Percentiles rank a stretch among this genome's conserved stretches.
Conservation (phyloP, 2,113 vertebrate species). For the Colossoma macropomum region DNA sequence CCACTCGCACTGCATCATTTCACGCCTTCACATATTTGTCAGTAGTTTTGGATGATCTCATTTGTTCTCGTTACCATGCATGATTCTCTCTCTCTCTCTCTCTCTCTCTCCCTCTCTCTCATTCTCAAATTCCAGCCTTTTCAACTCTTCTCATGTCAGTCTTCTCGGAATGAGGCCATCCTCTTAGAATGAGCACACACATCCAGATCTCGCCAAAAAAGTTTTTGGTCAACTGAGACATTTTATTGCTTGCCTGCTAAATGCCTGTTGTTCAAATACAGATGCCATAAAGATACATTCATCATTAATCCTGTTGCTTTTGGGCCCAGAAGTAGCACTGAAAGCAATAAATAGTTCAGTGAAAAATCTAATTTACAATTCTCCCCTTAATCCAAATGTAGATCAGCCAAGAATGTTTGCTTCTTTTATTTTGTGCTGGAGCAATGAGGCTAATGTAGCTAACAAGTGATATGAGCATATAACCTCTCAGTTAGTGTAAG, state of each 20-base stretch:
- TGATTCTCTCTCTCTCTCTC: conserved; percentile 12
- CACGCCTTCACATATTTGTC: conserved; percentile 10
- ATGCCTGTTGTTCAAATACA: conserved; percentile 1
- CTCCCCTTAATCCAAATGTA: too few relatives aligned
- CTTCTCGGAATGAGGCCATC: background rate
- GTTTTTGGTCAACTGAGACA: background rate
- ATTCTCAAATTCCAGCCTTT: background rate
- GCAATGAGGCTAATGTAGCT: background rate
- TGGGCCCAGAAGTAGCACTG: background rate
- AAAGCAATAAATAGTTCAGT: background rate
- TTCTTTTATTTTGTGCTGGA: too few relatives aligned
- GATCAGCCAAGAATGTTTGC: too few relatives aligned
- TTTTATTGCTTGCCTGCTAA: conserved; percentile 20
- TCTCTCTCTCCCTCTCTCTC: background rate
- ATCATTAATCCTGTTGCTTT: background rate
- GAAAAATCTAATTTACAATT: too few relatives aligned
- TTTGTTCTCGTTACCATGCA: conserved; percentile 44
- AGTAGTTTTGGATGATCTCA: conserved; percentile 20
- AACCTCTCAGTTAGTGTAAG: too few relatives aligned
- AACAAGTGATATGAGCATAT: too few relatives aligned
- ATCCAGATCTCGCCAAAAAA: background rate
- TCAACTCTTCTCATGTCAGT: background rate
- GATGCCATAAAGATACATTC: background rate
- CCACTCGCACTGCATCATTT: conserved; percentile 12
- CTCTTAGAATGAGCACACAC: background rate